Conservation (phyloP, 2,113 vertebrate species). For the Tetrax tetrax region DNA sequence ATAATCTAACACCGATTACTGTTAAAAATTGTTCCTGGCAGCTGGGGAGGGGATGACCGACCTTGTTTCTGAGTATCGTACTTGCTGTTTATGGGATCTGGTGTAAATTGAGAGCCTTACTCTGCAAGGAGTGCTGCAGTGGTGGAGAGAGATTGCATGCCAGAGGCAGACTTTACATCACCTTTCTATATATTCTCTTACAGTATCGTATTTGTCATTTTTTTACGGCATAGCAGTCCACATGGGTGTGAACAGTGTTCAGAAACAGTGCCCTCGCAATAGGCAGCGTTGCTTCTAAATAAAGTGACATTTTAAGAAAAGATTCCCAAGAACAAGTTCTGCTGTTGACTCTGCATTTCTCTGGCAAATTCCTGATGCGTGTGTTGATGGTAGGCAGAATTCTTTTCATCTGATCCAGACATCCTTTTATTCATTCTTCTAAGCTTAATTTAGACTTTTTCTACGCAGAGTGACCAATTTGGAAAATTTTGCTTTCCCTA, state of each 20-base stretch:
- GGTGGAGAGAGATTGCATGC: not conserved
- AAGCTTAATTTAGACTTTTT: not conserved
- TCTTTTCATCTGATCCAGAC: not conserved
- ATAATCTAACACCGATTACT: conserved; percentile 79
- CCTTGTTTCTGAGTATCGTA: conserved; percentile 65
- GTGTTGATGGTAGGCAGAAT: conserved; percentile 24
- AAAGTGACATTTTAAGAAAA: not conserved
- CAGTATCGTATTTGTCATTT: not conserved
- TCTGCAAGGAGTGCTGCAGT: conserved; percentile 13
- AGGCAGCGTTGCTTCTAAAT: not conserved
- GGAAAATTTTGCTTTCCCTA: not conserved
- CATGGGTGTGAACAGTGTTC: rapidly evolving
- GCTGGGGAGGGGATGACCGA: conserved; percentile 44
- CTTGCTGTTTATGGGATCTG: conserved; percentile 57
- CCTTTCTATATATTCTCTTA: not conserved
- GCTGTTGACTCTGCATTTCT: conserved; percentile 42
- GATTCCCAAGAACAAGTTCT: not conserved
- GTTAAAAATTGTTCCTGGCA: conserved; percentile 75
- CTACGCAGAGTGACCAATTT: not conserved
- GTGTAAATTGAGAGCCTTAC: not conserved
- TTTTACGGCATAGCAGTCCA: not conserved
- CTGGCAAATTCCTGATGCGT: conserved; percentile 11
- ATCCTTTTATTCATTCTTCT: not conserved
- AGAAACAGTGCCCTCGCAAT: not conserved
- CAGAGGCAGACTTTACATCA: not conserved